phyloP scores from a whole-genome alignment of 1,140 invertebrate genomes.

The Sarcophaga bullata region DNA sequence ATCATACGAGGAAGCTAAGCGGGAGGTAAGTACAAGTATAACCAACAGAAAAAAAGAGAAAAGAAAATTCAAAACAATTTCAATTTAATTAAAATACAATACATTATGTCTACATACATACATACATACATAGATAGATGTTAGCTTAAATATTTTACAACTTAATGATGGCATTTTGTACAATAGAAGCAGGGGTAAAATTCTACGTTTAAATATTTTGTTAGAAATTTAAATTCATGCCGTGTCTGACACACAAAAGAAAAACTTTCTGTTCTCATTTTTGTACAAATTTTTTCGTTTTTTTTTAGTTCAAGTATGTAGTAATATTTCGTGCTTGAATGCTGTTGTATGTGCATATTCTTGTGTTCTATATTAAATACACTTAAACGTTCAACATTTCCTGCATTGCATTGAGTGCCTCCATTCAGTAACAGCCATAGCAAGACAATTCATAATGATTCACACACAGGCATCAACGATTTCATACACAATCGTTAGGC shows the following conservation, averaged over 20 bases:
- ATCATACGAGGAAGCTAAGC: slow-evolving; percentile 67
- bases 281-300: not conserved
- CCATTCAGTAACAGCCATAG: not conserved
- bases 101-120: no score
- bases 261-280: slow-evolving; percentile 1
- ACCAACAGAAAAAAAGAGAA: no score
- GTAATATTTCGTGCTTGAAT: slow-evolving; percentile 3
- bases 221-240: not conserved
- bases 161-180: no score
- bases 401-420: slow-evolving; percentile 11
- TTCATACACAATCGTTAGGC: no score
- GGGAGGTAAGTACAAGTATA: slow-evolving; percentile 68
- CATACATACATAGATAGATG: no score
- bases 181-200: not conserved
- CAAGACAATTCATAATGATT: no score
- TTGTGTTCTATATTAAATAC: not conserved
- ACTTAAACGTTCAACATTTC: slow-evolving; percentile 24
- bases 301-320: slow-evolving; percentile 19
- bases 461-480: no score
- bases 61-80: not conserved
- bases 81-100: not conserved
- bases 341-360: not conserved
- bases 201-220: not conserved
- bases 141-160: no score
- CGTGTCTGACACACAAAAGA: not conserved